Base-by-base conservation (phyloP, 1,140 invertebrate genomes). In the Cataglyphis hispanica region DNA sequence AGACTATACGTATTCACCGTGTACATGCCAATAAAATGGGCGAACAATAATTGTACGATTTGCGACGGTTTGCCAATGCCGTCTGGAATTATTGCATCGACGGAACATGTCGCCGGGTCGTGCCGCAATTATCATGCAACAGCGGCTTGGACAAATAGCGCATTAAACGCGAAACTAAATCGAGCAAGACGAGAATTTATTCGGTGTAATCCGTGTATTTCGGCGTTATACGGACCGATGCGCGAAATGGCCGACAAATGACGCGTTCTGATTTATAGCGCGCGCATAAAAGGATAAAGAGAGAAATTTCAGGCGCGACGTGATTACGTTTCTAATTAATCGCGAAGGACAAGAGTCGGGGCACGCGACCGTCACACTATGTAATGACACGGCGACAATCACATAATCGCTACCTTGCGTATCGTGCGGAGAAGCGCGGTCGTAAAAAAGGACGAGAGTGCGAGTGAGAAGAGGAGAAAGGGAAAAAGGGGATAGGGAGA, bases 301-400 rank as follows among this genome's bases (percentile, higher is more conserved):
- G 10, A 22, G 37, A 46, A 60, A 81, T 72, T 72, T 58, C 53
- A n/a, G 37, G 66, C 25, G 53, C 31, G 58, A 53, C 70, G 19
- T 53, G 85, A 80, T 69, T 84, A 84, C n/a, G 78, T 40, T 13
- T n/a, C 31, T 63, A 85, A 89, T 89, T 86, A 89, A 88, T 77
- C 66, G 16, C 60, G 67, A 86, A 86, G 80, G 85, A 78, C 84
- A 74, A 84, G 46, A 19, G 56, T 43, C n/a, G 34, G 56, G 34
- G 56, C 81, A 61, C 53, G 61, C 11, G 10, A 34, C 27, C 46
- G 56, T 61, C 60, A 63, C 13, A 50, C 43, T 2, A 2, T 27
- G n/a, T 70, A 76, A 80, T 85, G 63, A 83, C 86, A 76, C 67
- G 83, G 60, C 70, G 88, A 80, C 83, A 70, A 75, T 16, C 61